Conservation (phyloP, 2,797 vertebrate genomes). For the Macroramphosus scolopax region DNA sequence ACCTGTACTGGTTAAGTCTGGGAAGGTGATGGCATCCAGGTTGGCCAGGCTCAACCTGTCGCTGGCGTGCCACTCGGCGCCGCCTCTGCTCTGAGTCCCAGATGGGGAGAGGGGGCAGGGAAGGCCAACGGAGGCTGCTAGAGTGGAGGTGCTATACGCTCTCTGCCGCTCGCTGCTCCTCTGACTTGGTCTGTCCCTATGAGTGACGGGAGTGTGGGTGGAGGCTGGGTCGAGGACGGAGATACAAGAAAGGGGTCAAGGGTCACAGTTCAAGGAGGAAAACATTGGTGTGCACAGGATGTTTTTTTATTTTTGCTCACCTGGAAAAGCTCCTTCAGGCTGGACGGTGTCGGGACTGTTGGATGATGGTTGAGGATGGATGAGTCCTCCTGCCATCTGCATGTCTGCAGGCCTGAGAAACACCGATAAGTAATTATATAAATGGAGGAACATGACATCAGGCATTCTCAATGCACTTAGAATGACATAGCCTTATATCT, state of each 20-base stretch:
- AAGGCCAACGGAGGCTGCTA: conserved; percentile 80
- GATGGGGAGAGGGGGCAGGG: conserved; percentile 66
- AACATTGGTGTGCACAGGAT: too few relatives aligned
- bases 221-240: conserved; percentile 5
- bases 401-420: conserved; percentile 49
- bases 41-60: conserved; percentile 62
- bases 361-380: conserved; percentile 21
- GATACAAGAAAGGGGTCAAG: conserved; percentile 1
- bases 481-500: too few relatives aligned
- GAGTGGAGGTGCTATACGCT: conserved; percentile 58
- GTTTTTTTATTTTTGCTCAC: conserved; percentile 16
- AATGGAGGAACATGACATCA: background rate
- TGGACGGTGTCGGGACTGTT: conserved; percentile 6
- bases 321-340: conserved; percentile 9
- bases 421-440: background rate
- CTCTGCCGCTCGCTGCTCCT: conserved; percentile 71
- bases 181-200: conserved; percentile 57
- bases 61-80: conserved; percentile 46
- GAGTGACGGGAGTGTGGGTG: conserved; percentile 26
- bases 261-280: too few relatives aligned
- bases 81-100: conserved; percentile 52
- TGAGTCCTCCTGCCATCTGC: background rate
- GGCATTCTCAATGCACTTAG: background rate
- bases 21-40: conserved; percentile 65
- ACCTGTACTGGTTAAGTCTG: conserved; percentile 5